A percentile compares a stretch with the other conserved stretches of the same genome.
These are phyloP conservation scores for Aplocera efformata DNA, from an alignment of 2,888 invertebrate species.

Conservation along the genomic window DNA sequence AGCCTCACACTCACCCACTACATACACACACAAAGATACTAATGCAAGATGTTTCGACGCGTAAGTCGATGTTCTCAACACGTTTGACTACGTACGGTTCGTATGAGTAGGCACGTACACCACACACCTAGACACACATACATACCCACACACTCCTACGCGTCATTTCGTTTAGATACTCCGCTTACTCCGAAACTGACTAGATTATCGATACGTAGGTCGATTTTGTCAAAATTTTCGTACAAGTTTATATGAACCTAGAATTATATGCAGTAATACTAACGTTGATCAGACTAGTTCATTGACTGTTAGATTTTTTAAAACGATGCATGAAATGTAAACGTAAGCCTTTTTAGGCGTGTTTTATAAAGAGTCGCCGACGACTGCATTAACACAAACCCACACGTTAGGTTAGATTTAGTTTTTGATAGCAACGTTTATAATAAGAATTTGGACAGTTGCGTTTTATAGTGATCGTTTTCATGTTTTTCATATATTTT, in stretches of 20 bases:
- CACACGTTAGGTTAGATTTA: conserved; percentile 64
- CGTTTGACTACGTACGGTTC: no score
- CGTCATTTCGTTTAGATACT: conserved; percentile 14
- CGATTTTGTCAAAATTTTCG: conserved; percentile 9
- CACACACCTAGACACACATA: no score
- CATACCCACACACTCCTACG: conserved; percentile 7
- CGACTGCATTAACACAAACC: conserved; percentile 76
- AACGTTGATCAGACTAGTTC: conserved; percentile 19
- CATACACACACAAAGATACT: no score
- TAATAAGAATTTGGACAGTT: conserved; percentile 24
- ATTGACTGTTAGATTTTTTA: conserved; percentile 37
- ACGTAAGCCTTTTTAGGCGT: conserved; percentile 33
- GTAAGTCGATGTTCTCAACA: no score
- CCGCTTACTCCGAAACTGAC: not conserved
- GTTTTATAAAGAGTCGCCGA: conserved; percentile 34
- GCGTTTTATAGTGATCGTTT: conserved; percentile 39
- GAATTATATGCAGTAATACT: conserved; percentile 11
- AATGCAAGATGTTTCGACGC: no score
- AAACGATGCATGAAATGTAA: conserved; percentile 36
- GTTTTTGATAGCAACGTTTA: conserved; percentile 35
- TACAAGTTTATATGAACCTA: conserved; percentile 9
- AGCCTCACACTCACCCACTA: no score
- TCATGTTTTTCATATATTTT: conserved; percentile 30
- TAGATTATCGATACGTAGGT: not conserved
- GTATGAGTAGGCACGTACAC: no score